Evolutionary conservation across 53 echinoderm and acorn worm species (phyloP).

Genomic region (Arbacia lixula): DNA sequence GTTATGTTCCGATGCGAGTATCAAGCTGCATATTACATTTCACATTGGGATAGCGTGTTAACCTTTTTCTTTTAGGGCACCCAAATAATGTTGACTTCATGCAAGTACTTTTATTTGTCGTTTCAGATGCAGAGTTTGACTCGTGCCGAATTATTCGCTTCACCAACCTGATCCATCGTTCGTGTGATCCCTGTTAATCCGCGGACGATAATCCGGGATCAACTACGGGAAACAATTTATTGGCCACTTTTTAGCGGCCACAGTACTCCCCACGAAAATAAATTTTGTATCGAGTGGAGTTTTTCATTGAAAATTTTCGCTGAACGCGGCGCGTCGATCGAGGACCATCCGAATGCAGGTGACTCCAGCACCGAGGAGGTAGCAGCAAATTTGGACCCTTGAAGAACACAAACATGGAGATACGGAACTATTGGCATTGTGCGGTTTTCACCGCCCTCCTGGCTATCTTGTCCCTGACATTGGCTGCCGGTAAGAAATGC

Average conservation of each 20-base stretch:
- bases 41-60: too few relatives aligned
- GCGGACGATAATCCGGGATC: constrained; percentile 5
- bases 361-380: not conserved
- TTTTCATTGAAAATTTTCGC: too few relatives aligned
- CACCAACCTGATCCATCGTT: constrained; percentile 1
- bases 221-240: constrained; percentile 9
- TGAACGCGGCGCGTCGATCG: constrained; percentile 22
- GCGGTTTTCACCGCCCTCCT: constrained; percentile 14
- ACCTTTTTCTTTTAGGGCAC: too few relatives aligned
- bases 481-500: not conserved
- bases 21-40: too few relatives aligned
- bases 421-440: constrained; percentile 3
- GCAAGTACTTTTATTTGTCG: not conserved
- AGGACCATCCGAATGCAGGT: constrained; percentile 26
- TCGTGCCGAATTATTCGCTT: not conserved
- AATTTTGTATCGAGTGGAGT: not conserved
- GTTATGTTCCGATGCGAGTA: too few relatives aligned
- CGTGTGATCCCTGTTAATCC: not conserved
- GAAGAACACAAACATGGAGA: not conserved
- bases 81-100: too few relatives aligned
- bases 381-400: not conserved
- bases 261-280: not conserved
- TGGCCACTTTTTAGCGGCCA: not conserved
- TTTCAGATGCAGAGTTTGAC: constrained; percentile 27
- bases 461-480: not conserved